These are phyloP conservation scores for Baccha elongata DNA, from an alignment of 2,888 invertebrate genomes.

Conservation along the genomic window DNA sequence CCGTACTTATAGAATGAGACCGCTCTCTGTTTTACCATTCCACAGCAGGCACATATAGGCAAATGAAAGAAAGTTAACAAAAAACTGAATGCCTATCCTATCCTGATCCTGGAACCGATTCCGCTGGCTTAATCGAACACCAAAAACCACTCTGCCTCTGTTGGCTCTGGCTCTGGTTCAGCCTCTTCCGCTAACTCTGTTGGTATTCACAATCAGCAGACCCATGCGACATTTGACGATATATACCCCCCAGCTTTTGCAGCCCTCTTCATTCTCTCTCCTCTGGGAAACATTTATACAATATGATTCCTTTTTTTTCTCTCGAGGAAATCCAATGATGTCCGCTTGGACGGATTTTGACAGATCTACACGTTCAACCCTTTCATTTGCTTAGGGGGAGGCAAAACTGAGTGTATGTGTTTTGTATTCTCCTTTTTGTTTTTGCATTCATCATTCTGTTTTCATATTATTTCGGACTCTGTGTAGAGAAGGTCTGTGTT, in stretches of 20 bases:
- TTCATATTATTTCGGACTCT: slow-evolving; percentile 55
- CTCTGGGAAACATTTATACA: slow-evolving; percentile 64
- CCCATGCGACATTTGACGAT: slow-evolving; percentile 68
- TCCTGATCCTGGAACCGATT: slow-evolving; percentile 70
- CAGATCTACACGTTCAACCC: slow-evolving; percentile 77
- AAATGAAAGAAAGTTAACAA: slow-evolving; percentile 33
- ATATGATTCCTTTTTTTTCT: slow-evolving; percentile 69
- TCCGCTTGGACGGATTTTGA: slow-evolving; percentile 81
- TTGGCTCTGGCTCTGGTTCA: slow-evolving; percentile 74
- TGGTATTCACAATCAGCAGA: slow-evolving; percentile 54
- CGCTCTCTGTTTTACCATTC: slow-evolving; percentile 40
- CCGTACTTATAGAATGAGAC: slow-evolving; percentile 22
- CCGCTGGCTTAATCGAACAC: slow-evolving; percentile 79
- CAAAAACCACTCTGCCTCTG: slow-evolving; percentile 78
- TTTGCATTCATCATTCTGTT: slow-evolving; percentile 34
- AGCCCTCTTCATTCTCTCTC: slow-evolving; percentile 66
- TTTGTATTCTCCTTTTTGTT: slow-evolving; percentile 13
- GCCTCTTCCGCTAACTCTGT: slow-evolving; percentile 22
- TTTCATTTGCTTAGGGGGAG: slow-evolving; percentile 50
- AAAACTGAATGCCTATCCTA: slow-evolving; percentile 52
- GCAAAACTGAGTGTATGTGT: slow-evolving; percentile 18
- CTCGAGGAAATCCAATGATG: slow-evolving; percentile 80
- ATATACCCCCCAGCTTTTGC: slow-evolving; percentile 32
- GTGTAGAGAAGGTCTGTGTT: slow-evolving; percentile 69
- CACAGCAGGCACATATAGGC: slow-evolving; percentile 22